These are phyloP conservation scores for Netelia inedita DNA, from an alignment of 2,888 invertebrate genomes.

Conservation along the genomic window DNA sequence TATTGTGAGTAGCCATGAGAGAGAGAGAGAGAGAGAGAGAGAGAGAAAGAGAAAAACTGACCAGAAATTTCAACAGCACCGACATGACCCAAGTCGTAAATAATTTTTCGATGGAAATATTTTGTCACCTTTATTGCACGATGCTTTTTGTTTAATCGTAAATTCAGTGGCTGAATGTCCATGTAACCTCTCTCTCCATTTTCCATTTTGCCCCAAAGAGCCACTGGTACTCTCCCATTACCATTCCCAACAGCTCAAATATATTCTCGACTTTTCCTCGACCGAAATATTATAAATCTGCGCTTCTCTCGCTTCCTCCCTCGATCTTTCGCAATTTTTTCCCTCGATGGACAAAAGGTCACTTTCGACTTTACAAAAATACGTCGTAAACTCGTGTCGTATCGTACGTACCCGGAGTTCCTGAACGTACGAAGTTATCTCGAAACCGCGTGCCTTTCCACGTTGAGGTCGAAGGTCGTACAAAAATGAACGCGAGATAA, in stretches of 20 bases:
- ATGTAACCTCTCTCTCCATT: conserved; percentile 40
- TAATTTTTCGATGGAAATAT: conserved; percentile 82
- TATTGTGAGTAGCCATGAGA: background rate
- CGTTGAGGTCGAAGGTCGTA: background rate
- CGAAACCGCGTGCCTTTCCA: background rate
- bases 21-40: background rate
- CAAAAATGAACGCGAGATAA: background rate
- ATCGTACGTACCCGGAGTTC: background rate
- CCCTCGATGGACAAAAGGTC: conserved; percentile 1
- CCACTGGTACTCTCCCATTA: background rate
- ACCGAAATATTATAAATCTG: conserved; percentile 32
- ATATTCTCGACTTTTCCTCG: background rate
- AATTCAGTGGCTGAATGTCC: conserved; percentile 79
- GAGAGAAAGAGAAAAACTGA: background rate
- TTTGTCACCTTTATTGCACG: conserved; percentile 83
- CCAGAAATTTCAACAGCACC: conserved; percentile 13
- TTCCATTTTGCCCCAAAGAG: background rate
- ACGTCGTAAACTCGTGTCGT: conserved; percentile 15
- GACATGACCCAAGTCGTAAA: conserved; percentile 76
- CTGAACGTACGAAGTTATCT: background rate
- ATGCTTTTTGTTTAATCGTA: conserved; percentile 81
- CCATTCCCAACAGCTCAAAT: background rate
- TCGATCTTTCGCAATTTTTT: conserved; percentile 1
- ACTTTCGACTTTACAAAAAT: conserved; percentile 31
- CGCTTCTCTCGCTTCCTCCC: background rate